Percentiles rank a stretch among this genome's conserved stretches.
These are phyloP conservation scores for Sympetrum striolatum DNA, from an alignment of 2,888 invertebrate genomes.

Conservation along the genomic window DNA sequence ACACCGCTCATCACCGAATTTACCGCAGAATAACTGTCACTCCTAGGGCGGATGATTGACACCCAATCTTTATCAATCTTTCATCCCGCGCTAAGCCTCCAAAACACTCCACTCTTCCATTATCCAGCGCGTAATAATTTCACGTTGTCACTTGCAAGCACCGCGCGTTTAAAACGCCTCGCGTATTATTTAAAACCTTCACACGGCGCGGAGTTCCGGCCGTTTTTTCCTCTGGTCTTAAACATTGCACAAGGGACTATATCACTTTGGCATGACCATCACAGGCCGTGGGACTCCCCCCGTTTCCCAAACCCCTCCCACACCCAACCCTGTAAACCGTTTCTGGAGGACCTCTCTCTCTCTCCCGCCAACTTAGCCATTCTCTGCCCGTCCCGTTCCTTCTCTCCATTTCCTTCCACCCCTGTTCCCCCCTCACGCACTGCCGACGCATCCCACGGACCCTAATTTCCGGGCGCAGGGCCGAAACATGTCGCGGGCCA, in stretches of 20 bases:
- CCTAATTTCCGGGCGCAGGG: slow-evolving; percentile 11
- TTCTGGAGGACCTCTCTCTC: no score
- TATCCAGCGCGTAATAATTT: neutral
- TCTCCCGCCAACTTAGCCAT: no score
- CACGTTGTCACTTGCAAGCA: neutral
- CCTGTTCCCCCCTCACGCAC: neutral
- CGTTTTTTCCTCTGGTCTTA: neutral
- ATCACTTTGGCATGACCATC: neutral
- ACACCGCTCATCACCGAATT: neutral
- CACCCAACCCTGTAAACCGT: no score
- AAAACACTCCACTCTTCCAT: neutral
- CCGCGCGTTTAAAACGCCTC: neutral
- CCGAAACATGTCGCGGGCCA: neutral
- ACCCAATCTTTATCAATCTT: neutral
- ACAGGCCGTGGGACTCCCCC: neutral
- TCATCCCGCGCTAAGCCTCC: neutral
- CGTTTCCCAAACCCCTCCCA: neutral
- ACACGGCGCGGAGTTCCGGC: neutral
- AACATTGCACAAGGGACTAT: neutral
- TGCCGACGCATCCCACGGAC: neutral
- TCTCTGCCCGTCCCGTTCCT: neutral
- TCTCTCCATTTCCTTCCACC: neutral
- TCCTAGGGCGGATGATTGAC: neutral
- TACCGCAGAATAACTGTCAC: neutral
- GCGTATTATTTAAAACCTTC: neutral